phyloP scores from a whole-genome alignment of 2,888 invertebrate genomes.

The Lasioglossum morio region DNA sequence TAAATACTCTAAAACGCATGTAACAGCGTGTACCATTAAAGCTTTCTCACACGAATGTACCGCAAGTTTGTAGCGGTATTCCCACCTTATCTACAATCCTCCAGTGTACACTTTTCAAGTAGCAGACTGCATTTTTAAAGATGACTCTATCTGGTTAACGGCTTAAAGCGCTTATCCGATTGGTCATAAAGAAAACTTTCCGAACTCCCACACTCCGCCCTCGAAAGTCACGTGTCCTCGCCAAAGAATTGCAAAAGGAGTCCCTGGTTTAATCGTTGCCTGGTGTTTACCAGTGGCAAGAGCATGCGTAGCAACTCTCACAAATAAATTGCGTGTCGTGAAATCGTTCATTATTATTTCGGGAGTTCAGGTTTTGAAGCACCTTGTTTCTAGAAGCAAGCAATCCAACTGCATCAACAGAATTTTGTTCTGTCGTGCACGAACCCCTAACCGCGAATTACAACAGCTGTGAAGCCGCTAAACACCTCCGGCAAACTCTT shows the following conservation, averaged over 20 bases:
- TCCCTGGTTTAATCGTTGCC: neutral
- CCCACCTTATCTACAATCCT: neutral
- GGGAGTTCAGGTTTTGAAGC: neutral
- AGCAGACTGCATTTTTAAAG: neutral
- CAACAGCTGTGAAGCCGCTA: neutral
- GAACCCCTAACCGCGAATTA: neutral
- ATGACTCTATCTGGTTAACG: neutral
- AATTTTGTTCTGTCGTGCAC: neutral
- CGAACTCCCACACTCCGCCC: neutral
- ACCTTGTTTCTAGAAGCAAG: neutral
- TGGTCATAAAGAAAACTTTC: slow-evolving; percentile 10
- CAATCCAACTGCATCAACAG: neutral
- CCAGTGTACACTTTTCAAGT: slow-evolving; percentile 7
- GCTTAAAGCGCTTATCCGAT: neutral
- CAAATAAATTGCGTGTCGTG: neutral
- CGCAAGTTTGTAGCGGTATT: neutral
- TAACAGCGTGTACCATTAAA: neutral
- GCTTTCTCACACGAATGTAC: neutral
- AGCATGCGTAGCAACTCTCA: neutral
- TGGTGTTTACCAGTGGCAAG: neutral
- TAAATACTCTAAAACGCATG: neutral
- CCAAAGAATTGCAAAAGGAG: neutral
- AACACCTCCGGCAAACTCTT: neutral
- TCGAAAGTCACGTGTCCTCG: neutral
- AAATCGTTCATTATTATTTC: neutral